A percentile compares a stretch with the other conserved stretches of the same genome.
Evolutionary conservation across 2,113 vertebrate species (phyloP).

Genomic region (Hylia prasina): DNA sequence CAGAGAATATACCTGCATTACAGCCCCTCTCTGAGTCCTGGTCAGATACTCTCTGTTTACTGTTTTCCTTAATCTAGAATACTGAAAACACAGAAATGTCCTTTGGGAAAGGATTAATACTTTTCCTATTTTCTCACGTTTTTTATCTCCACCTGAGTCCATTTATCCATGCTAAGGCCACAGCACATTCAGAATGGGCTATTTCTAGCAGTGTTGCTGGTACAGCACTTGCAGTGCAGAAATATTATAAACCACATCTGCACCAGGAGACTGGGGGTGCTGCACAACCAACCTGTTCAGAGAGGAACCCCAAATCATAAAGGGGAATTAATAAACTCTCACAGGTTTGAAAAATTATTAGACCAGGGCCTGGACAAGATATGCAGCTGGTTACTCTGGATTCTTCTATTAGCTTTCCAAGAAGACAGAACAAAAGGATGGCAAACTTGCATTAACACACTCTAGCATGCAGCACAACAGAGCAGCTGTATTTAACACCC

Average conservation of each 20-base stretch:
- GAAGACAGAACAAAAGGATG: not conserved
- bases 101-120: not conserved
- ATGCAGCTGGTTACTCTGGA: not conserved
- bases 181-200: not conserved
- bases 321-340: not conserved
- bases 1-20: not conserved
- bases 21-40: not conserved
- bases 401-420: not conserved
- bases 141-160: not conserved
- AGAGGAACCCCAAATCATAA: not conserved
- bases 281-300: not conserved
- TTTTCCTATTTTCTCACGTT: not conserved
- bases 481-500: not conserved
- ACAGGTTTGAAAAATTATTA: not conserved
- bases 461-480: not conserved
- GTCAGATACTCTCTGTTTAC: not conserved
- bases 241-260: not conserved
- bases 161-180: not conserved
- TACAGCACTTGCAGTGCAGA: not conserved
- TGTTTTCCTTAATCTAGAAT: not conserved
- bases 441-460: not conserved
- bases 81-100: not conserved
- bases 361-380: not conserved
- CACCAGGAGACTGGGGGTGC: not conserved
- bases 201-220: not conserved